phyloP scores from a whole-genome alignment of 2,797 vertebrate genomes.

The Protonibea diacanthus region DNA sequence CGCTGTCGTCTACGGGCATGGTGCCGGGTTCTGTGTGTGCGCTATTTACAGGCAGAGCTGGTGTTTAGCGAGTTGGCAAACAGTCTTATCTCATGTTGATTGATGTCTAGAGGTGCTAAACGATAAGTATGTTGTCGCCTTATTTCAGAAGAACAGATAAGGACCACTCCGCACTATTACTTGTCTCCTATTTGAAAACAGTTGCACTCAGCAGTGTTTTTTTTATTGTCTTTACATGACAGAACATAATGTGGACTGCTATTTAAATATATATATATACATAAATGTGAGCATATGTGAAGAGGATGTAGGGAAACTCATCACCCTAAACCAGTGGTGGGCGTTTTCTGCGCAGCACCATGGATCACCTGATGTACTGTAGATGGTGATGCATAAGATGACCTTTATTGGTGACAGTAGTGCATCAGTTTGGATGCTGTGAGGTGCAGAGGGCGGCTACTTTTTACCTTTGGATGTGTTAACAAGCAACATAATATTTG shows the following conservation, averaged over 20 bases:
- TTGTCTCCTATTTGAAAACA: constrained; percentile 15
- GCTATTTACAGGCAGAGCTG: constrained; percentile 40
- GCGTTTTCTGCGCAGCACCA: constrained; percentile 36
- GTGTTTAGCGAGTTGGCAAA: constrained; percentile 32
- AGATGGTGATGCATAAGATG: constrained; percentile 31
- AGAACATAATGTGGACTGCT: background rate
- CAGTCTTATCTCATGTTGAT: constrained; percentile 7
- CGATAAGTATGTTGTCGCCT: background rate
- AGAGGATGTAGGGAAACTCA: constrained; percentile 5
- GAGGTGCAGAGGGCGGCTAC: background rate
- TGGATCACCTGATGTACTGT: constrained; percentile 44
- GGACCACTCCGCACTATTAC: constrained; percentile 1
- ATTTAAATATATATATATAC: background rate
- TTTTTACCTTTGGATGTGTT: constrained; percentile 11
- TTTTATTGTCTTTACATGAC: background rate
- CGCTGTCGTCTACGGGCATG: constrained; percentile 37
- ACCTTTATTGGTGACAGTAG: constrained; percentile 31
- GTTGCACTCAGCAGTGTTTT: constrained; percentile 13
- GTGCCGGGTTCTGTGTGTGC: constrained; percentile 32
- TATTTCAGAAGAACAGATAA: constrained; percentile 13
- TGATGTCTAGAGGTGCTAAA: constrained; percentile 21
- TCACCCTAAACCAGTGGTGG: constrained; percentile 7
- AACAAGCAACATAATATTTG: background rate
- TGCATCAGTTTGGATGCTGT: constrained; percentile 23
- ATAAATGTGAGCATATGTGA: background rate